Evolutionary conservation across 30 jellyfish, hydroid and myxozoan genomes (phyloP), one percentile per base, ranked within the genome.

Genomic region (Cassiopea andromeda): DNA sequence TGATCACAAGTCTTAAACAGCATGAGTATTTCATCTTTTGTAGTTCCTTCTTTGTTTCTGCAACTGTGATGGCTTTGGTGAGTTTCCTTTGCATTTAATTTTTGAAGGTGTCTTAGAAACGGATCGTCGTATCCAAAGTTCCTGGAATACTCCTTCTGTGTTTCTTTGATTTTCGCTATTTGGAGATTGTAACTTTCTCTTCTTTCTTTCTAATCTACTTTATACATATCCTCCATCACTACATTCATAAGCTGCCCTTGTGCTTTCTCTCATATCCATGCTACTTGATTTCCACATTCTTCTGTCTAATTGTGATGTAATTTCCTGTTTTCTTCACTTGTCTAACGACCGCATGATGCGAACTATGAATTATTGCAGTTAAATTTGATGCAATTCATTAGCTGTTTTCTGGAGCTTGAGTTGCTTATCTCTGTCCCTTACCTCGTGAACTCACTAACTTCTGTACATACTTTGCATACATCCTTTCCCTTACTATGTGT

Each of bases 11-110:
- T 27, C 38, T 27, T 54, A 54, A 54, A 3, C 7, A 54, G 7
- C 7, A 54, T 54, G 64, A 10, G 10, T 54, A 54, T 64, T 64
- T 4, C 43, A 69, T 9, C 58, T 83, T 82, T 91, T 87, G 10
- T 83, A 95, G 99, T 83, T 95, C 99, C 50, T 92, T 95, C 85
- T 95, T 95, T 61, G 90, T 95, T 49, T 92, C 99, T 83, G 99
- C 99, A 16, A 91, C 93, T 78, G 9, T 95, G 12, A 87, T 92
- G 87, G 78, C 96, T 2, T 64, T 95, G 96, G 99, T 95, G 67
- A 80, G 97, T 60, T 59, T 18, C 15, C 46, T 46, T 58, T 48
- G 43, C 48, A 48, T 13, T 27, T 44, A 72, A 18, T 18, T n/a
- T 7, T 27, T 43, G 9, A 27, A 12, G 8, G 38, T 77, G 14